Conservation (phyloP, 1,140 invertebrate species). For the Lucilia sericata region DNA sequence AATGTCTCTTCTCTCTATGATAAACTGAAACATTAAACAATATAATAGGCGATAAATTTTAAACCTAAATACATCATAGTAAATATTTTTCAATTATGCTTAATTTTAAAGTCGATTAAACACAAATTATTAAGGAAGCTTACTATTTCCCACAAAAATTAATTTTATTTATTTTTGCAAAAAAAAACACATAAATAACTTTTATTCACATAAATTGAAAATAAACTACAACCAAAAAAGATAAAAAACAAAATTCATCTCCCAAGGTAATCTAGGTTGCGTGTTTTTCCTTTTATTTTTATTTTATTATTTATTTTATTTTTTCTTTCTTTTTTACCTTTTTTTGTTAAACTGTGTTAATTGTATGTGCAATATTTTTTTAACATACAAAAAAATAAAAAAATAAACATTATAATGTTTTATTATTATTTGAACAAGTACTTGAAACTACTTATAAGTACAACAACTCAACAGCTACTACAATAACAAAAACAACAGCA, state of each 20-base stretch:
- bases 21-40: too few relatives aligned
- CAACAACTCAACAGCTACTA: not conserved
- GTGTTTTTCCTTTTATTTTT: conserved; percentile 30
- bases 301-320: conserved; percentile 5
- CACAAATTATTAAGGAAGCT: too few relatives aligned
- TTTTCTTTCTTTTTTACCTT: conserved; percentile 3
- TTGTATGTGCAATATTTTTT: conserved; percentile 32
- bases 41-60: too few relatives aligned
- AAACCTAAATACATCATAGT: too few relatives aligned
- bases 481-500: not conserved
- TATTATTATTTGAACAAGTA: conserved; percentile 26
- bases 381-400: not conserved
- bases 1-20: too few relatives aligned
- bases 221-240: not conserved
- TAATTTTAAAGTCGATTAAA: too few relatives aligned
- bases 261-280: conserved; percentile 41
- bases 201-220: not conserved
- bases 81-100: too few relatives aligned
- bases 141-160: too few relatives aligned
- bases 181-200: not conserved
- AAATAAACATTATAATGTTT: not conserved
- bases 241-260: conserved; percentile 21
- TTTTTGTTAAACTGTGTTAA: conserved; percentile 43
- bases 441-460: conserved; percentile 18
- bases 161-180: not conserved